phyloP scores from a whole-genome alignment of 2,113 vertebrate genomes.

The Eulemur rufifrons region DNA sequence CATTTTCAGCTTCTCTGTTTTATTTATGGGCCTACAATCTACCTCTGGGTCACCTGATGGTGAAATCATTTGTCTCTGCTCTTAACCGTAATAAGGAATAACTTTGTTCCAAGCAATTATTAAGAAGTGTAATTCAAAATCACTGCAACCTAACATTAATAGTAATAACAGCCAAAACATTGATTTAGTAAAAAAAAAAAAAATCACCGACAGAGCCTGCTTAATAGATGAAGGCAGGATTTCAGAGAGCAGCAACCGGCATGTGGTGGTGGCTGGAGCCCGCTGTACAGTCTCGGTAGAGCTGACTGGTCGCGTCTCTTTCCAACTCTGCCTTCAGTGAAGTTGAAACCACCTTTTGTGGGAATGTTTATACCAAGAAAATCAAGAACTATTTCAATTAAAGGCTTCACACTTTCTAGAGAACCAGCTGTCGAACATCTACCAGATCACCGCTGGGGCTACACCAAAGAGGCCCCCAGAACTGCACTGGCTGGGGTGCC shows the following conservation, averaged over 20 bases:
- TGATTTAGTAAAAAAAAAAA: background rate
- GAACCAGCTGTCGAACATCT: background rate
- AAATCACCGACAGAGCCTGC: too few relatives aligned
- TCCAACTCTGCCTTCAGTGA: background rate
- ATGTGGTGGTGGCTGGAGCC: rapidly evolving
- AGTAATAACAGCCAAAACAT: background rate
- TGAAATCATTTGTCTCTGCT: background rate
- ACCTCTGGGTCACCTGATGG: background rate
- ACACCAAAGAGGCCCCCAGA: background rate
- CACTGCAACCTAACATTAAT: background rate
- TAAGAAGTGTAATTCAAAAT: background rate
- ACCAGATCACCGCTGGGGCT: background rate
- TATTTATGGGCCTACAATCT: background rate
- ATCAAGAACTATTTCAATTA: background rate
- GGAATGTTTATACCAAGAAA: background rate
- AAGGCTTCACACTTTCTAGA: background rate
- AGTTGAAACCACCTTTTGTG: background rate
- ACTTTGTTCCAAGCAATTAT: background rate
- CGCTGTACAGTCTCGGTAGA: too few relatives aligned
- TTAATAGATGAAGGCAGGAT: background rate
- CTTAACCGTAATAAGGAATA: background rate
- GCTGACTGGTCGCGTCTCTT: rapidly evolving
- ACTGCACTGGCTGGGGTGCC: rapidly evolving
- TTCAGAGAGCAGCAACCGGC: background rate
- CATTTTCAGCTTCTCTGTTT: background rate